Evolutionary conservation across 2,797 vertebrate species (phyloP), one percentile per base, ranked within the genome.

Genomic region (Eleutherodactylus coqui): DNA sequence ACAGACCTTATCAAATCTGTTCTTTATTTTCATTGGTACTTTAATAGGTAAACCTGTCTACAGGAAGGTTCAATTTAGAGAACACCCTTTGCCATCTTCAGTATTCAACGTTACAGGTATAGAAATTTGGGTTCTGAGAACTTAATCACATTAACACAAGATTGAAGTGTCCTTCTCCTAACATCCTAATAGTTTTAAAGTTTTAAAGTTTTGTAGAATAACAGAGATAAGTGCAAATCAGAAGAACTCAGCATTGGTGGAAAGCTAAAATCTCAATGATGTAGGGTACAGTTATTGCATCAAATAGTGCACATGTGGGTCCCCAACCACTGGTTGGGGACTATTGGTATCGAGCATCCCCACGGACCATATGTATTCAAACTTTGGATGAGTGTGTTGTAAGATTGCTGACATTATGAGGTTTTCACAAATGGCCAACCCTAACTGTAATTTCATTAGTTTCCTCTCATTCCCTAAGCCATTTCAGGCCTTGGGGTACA

Each of bases 61-160:
- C 95, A 96, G 98, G 93, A 99, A 97, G 90, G 95, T 99, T 88
- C 97, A 97, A 85, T 91, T 95, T 91, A 95, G 96, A 93, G 97
- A 97, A 41, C 95, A 93, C 87, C 95, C 93, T 11, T 80, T 94
- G 87, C 94, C 94, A 84, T 94, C 94, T 43, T 86, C 94, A 80
- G 83, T 98, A 91, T 88, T 98, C 95, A 94, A 88, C 94, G 92
- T 98, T 82, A 86, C 94, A 97, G 97, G 97, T 98, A 96, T 89
- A 88, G 58, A 11, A 88, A 85, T 16, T 27, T 72, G 19, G 16
- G 10, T 82, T 9, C 24, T 53, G 53, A 38, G 10, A 38, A 55
- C 27, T 36, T 82, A 73, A 82, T 55, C n/a, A 73, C 11, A 29
- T 70, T 82, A 82, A 82, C 80, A 49, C 41, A 55, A 58, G 49